These are phyloP conservation scores for Thamnophis elegans DNA, from an alignment of 2,797 vertebrate species.

Conservation along the genomic window DNA sequence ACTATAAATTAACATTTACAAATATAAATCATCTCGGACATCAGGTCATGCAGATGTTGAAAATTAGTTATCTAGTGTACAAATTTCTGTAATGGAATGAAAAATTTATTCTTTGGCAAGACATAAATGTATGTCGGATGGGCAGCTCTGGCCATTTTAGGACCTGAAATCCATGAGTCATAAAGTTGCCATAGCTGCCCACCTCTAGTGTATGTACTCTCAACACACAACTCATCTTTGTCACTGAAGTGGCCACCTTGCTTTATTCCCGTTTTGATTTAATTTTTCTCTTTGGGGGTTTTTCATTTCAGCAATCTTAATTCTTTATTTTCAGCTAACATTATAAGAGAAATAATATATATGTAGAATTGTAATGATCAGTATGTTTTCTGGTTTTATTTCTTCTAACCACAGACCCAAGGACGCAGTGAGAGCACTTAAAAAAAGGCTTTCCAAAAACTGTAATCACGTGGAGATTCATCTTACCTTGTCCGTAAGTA, in stretches of 20 bases:
- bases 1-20: neutral
- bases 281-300: neutral
- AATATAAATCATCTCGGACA: neutral
- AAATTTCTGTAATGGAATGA: conserved; percentile 10
- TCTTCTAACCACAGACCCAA: conserved; percentile 68
- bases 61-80: neutral
- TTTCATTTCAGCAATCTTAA: neutral
- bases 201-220: no score
- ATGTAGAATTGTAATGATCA: neutral
- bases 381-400: conserved; percentile 11
- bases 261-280: neutral
- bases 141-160: neutral
- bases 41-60: conserved; percentile 9
- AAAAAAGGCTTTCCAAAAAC: conserved; percentile 78
- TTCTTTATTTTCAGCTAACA: neutral
- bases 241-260: neutral
- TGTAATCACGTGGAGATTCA: conserved; percentile 79
- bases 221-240: neutral
- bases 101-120: neutral
- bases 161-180: neutral
- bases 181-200: no score
- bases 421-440: conserved; percentile 77
- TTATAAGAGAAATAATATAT: conserved; percentile 18
- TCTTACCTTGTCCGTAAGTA: conserved; percentile 78
- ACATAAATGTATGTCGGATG: neutral